Evolutionary conservation across 2,797 vertebrate genomes (phyloP), one percentile per base, ranked within the genome.

Genomic region (Oreochromis grahami): DNA sequence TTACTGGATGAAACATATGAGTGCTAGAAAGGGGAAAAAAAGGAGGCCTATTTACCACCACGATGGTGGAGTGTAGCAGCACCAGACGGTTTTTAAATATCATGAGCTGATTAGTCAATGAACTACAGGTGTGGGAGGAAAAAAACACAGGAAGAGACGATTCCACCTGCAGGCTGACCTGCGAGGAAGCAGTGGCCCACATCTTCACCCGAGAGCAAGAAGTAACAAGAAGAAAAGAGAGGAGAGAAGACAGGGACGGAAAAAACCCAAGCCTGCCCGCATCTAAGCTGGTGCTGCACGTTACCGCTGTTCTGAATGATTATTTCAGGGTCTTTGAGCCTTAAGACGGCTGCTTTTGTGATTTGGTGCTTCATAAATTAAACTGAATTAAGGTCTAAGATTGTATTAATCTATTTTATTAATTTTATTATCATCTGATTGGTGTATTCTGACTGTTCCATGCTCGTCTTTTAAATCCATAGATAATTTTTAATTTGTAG

Each of bases 261-360:
- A 15, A 9, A 14, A n/a, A 14, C 1, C 2, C 3, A 32, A 36
- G 6, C 32, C 9, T n/a, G 32, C 17, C 2, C 0, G 0, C 56
- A 36, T 3, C 58, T 63, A n/a, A 36, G 0, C 32, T 36, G 32
- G 4, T 36, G 32, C 58, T 63, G 17, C 58, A 7, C 1, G 6
- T 63, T 6, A 12, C 58, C 12, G 10, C 58, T n/a, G 29, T 19
- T 58, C 53, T 56, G 24, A 29, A 43, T 63, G 58, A 36, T 63
- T 36, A n/a, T 63, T 12, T 36, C 7, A n/a, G n/a, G n/a, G 58
- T 5, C 58, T 63, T 63, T 63, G 32, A 36, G 32, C 17, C 32
- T 63, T 36, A 36, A 36, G n/a, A 63, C 6, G n/a, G 2, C 58
- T 63, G 32, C 32, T 63, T 63, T 36, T 36, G 32, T 63, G 19